Base-by-base conservation (phyloP, 1,140 invertebrate genomes). In the Mya arenaria region DNA sequence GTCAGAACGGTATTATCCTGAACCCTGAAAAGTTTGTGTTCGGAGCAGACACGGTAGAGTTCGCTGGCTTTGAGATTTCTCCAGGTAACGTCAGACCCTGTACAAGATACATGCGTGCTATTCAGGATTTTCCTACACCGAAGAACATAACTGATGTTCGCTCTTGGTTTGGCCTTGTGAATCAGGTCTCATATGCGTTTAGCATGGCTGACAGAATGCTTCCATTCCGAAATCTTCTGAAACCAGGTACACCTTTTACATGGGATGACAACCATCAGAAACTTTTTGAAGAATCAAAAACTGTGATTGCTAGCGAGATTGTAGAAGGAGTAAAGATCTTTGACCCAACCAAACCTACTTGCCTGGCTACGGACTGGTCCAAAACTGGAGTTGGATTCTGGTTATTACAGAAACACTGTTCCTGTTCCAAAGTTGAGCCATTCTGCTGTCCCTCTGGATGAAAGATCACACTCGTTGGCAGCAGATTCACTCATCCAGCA, bases 1-100 rank as follows among this genome's bases (percentile, higher is more conserved):
- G 81, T 37, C 36, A 77, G 36, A 82, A 85, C 56, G 81, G 83
- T 32, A 91, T 89, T 34, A 91, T 78, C 8, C 75, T 92, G 30
- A 91, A 89, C 71, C 78, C 83, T 8, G 63, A 84, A 5, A 91
- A 90, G 75, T 85, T 87, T 55, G 15, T 19, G 10, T 87, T 91
- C 36, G 85, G 65, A 19, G 15, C 66, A 60, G 32, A 74, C 13
- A 74, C 36, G 1, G 82, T 89, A 0, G 79, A 87, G 15, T 92
- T 85, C 66, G 86, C 85, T 8, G 87, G 88, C 19, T 86, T 84
- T 58, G 85, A 82, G 62, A 87, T 88, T 41, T 69, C 72, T 2
- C n/a, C 39, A 30, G 55, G 60, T 52, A 72, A 19, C 6, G 85
- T 88, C 0, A 36, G 83, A 0, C 85, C 78, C 8, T 79, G 73